These are phyloP conservation scores for Noctua janthina DNA, from an alignment of 2,888 invertebrate genomes.

Conservation along the genomic window DNA sequence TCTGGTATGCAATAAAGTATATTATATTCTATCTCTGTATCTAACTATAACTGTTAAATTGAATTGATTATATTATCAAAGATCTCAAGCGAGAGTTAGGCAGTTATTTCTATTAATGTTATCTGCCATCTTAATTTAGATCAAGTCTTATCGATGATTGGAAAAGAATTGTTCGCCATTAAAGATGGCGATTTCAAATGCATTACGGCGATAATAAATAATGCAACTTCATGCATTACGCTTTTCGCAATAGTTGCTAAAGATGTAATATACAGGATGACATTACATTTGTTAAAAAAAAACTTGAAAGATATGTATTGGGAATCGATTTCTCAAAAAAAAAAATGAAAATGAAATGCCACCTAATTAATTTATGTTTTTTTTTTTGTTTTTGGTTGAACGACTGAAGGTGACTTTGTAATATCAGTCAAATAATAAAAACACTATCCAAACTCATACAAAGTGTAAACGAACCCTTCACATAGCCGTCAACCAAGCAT, in stretches of 20 bases:
- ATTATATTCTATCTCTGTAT: background rate
- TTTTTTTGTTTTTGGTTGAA: no score
- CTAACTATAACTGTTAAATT: conserved; percentile 11
- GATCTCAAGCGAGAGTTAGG: conserved; percentile 32
- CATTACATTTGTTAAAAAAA: no score
- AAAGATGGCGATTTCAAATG: conserved; percentile 41
- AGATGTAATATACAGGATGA: background rate
- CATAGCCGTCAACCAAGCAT: no score
- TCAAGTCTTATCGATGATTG: conserved; percentile 32
- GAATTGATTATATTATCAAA: conserved; percentile 32
- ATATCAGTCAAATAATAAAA: no score
- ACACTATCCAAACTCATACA: no score
- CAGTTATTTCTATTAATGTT: conserved; percentile 46
- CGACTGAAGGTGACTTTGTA: no score
- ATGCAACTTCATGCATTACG: conserved; percentile 21
- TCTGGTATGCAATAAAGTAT: background rate
- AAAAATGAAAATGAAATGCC: no score
- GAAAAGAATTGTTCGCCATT: conserved; percentile 11
- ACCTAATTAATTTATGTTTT: no score
- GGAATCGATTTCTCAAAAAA: no score
- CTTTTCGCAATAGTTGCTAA: background rate
- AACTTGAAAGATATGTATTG: background rate
- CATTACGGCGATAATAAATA: conserved; percentile 42
- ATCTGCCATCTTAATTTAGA: conserved; percentile 45
- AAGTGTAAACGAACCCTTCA: no score